These are phyloP conservation scores for Hirudo medicinalis DNA, from an alignment of 1,140 invertebrate genomes.

Conservation along the genomic window DNA sequence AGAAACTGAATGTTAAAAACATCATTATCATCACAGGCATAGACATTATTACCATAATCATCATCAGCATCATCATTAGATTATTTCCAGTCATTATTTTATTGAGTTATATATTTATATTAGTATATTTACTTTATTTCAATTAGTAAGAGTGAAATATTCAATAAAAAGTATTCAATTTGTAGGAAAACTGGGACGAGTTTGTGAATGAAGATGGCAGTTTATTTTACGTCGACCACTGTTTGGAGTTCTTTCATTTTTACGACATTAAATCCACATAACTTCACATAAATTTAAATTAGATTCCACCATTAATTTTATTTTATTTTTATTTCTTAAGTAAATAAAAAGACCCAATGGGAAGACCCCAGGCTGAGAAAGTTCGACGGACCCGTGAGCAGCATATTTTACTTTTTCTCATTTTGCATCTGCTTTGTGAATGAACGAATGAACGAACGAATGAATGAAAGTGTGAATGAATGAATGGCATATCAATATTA, in stretches of 20 bases:
- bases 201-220: slow-evolving; percentile 82
- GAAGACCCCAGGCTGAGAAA: slow-evolving; percentile 93
- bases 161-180: slow-evolving; percentile 20
- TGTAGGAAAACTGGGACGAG: slow-evolving; percentile 89
- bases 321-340: slow-evolving; percentile 44
- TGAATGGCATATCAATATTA: too few relatives aligned
- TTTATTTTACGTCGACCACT: slow-evolving; percentile 97
- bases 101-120: too few relatives aligned
- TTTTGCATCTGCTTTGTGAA: too few relatives aligned
- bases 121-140: too few relatives aligned
- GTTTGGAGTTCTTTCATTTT: slow-evolving; percentile 47
- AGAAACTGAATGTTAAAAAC: not conserved
- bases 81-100: too few relatives aligned
- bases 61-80: not conserved
- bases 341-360: slow-evolving; percentile 92
- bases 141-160: slow-evolving; percentile 11
- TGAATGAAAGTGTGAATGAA: too few relatives aligned
- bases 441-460: too few relatives aligned
- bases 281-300: too few relatives aligned
- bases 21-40: too few relatives aligned
- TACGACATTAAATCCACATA: not conserved
- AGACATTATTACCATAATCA: too few relatives aligned
- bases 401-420: too few relatives aligned
- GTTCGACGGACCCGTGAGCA: slow-evolving; percentile 74
- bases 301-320: too few relatives aligned